Conservation (phyloP, 2,888 invertebrate genomes). For the Pseudoips prasinana region DNA sequence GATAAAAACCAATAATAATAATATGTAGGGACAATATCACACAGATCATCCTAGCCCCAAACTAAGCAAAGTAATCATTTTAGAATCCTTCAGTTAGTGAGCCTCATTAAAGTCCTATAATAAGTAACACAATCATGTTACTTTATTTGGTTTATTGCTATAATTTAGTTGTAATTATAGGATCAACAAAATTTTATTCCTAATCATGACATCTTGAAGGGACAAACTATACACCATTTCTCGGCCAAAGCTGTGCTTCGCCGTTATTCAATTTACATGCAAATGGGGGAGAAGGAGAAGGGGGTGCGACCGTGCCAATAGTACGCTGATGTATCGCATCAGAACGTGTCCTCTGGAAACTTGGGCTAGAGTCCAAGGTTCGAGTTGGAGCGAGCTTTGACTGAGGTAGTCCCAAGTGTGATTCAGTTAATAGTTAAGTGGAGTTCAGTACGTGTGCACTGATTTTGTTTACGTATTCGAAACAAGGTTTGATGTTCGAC, state of each 20-base stretch:
- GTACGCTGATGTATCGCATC: slow-evolving; percentile 77
- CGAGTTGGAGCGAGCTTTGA: slow-evolving; percentile 4
- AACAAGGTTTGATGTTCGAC: too few species aligned
- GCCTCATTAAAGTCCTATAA: too few species aligned
- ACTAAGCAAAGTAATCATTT: too few species aligned
- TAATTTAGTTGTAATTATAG: too few species aligned
- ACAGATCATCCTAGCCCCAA: too few species aligned
- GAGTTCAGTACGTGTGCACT: too few species aligned
- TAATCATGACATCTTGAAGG: slow-evolving; percentile 53
- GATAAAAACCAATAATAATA: too few species aligned
- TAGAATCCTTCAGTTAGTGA: too few species aligned
- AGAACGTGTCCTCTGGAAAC: slow-evolving; percentile 62
- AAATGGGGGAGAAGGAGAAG: slow-evolving; percentile 54
- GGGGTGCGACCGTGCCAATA: slow-evolving; percentile 63
- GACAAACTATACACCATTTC: slow-evolving; percentile 51
- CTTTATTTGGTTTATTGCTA: too few species aligned
- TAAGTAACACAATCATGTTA: too few species aligned
- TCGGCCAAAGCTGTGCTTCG: slow-evolving; percentile 62
- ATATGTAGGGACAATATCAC: too few species aligned
- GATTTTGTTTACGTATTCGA: too few species aligned
- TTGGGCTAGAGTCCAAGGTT: slow-evolving; percentile 25
- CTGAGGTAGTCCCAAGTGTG: background rate
- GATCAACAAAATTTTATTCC: slow-evolving; percentile 29
- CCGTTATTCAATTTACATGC: slow-evolving; percentile 82
- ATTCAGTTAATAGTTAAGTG: slow-evolving; percentile 16